These are phyloP conservation scores for Turritopsis rubra DNA, from an alignment of 30 jellyfish, hydroid and myxozoan species.

Conservation along the genomic window DNA sequence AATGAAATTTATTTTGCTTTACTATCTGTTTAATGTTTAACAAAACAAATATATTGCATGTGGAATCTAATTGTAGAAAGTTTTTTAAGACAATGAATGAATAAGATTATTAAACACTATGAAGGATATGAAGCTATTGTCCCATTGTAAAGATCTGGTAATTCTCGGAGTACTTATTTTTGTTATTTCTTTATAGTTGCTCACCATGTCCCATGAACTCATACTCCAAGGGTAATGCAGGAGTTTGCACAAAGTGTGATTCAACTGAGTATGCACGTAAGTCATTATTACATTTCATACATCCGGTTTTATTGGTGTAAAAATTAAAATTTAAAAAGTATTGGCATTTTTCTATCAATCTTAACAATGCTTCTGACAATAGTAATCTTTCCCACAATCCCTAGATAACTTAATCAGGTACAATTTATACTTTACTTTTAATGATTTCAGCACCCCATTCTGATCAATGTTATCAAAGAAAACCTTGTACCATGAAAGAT, in stretches of 20 bases:
- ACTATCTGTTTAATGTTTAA: no score
- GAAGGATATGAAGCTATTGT: no score
- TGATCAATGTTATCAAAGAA: conserved; percentile 11
- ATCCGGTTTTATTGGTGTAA: background rate
- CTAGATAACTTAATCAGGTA: no score
- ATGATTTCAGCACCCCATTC: conserved; percentile 32
- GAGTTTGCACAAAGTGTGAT: conserved; percentile 40
- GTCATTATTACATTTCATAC: background rate
- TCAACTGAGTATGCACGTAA: conserved; percentile 37
- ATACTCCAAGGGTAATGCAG: conserved; percentile 40
- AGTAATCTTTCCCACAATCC: no score
- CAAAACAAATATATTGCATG: no score
- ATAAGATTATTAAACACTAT: no score
- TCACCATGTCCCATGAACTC: conserved; percentile 40
- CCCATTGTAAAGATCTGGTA: no score
- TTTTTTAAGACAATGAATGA: no score
- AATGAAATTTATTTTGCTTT: no score
- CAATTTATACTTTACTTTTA: no score
- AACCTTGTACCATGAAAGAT: conserved; percentile 23
- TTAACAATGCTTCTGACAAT: background rate
- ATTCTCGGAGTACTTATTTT: background rate
- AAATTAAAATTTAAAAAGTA: background rate
- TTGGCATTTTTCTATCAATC: background rate
- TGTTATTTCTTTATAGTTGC: conserved; percentile 33
- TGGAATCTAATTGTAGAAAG: no score